A percentile compares a stretch with the other conserved stretches of the same genome.
Evolutionary conservation across 2,113 vertebrate genomes (phyloP).

Genomic region (Argyrosomus japonicus): DNA sequence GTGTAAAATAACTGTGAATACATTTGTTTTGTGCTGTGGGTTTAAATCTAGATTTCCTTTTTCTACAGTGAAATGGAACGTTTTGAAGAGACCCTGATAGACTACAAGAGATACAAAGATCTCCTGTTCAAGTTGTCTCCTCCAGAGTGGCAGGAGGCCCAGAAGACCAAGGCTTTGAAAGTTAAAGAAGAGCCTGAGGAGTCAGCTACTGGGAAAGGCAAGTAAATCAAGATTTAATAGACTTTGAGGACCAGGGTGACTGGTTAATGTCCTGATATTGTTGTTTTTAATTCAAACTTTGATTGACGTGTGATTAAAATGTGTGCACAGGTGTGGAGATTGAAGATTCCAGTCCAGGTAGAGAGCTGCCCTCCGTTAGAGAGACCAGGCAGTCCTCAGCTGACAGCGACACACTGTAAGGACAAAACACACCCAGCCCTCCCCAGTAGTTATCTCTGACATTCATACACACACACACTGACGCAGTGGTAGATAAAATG

Average conservation of each 20-base stretch:
- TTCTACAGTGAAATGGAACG: constrained; percentile 86
- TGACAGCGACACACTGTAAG: constrained; percentile 58
- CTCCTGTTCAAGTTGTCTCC: constrained; percentile 91
- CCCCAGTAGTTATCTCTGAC: background rate
- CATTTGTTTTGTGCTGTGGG: background rate
- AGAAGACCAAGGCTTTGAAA: constrained; percentile 59
- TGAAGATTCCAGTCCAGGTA: constrained; percentile 16
- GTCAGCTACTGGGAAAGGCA: background rate
- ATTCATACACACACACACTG: background rate
- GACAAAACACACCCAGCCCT: background rate
- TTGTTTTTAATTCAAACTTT: background rate
- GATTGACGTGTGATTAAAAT: background rate
- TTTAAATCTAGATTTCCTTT: constrained; percentile 4
- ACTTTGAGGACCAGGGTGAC: background rate
- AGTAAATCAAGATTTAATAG: background rate
- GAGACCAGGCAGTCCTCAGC: constrained; percentile 36
- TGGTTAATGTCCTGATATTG: background rate
- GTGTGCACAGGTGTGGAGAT: constrained; percentile 60
- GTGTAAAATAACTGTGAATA: background rate
- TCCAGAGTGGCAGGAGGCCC: constrained; percentile 87
- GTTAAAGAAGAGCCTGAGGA: constrained; percentile 2
- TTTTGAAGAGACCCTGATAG: constrained; percentile 85
- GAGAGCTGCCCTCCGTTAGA: constrained; percentile 41
- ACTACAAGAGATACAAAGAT: constrained; percentile 87
- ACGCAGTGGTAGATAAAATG: background rate